Evolutionary conservation across 2,888 invertebrate species (phyloP).

Genomic region (Oligia latruncula): DNA sequence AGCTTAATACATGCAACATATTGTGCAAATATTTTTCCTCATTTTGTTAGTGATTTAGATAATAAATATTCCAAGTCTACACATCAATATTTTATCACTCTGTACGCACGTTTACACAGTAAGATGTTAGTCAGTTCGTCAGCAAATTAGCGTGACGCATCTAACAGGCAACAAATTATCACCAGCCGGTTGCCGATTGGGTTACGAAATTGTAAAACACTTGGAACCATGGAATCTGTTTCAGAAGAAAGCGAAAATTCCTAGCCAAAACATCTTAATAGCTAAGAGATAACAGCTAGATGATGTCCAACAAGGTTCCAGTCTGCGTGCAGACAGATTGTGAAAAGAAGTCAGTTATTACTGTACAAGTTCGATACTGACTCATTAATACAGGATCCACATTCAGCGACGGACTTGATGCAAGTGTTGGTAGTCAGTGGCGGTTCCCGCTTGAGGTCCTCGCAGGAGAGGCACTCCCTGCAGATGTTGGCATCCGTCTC

Average conservation of each 20-base stretch:
- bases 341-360: not conserved
- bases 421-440: conserved; percentile 66
- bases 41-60: conserved; percentile 18
- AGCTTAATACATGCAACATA: conserved; percentile 4
- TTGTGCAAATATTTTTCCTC: not conserved
- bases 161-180: conserved; percentile 48
- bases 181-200: not conserved
- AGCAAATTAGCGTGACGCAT: conserved; percentile 41
- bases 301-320: not conserved
- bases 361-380: conserved; percentile 48
- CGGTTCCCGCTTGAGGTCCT: conserved; percentile 75
- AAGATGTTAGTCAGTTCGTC: conserved; percentile 35
- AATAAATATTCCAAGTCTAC: conserved; percentile 22
- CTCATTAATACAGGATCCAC: conserved; percentile 80
- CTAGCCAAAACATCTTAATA: not conserved
- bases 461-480: conserved; percentile 76
- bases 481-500: conserved; percentile 69
- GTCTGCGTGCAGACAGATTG: not conserved
- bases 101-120: conserved; percentile 20
- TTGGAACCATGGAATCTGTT: not conserved
- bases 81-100: conserved; percentile 16
- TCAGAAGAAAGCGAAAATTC: not conserved
- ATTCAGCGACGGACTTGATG: conserved; percentile 76
- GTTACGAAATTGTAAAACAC: conserved; percentile 9
- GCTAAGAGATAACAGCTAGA: not conserved